Base-by-base conservation (phyloP, 2,797 vertebrate species). In the Lutjanus argentimaculatus region DNA sequence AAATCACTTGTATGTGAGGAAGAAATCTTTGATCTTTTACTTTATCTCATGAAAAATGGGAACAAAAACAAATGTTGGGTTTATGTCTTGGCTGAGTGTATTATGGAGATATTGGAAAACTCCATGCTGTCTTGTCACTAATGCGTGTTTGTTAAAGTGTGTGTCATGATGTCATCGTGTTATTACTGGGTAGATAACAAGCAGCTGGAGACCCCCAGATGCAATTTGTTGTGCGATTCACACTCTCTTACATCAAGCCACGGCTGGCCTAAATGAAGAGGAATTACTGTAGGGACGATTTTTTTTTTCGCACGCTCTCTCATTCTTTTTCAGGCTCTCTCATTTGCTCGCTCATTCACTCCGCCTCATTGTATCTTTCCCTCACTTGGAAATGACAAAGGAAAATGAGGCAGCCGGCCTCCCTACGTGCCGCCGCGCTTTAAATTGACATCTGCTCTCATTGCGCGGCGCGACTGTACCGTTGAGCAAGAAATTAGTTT, bases 371-470 rank as follows among this genome's bases (percentile, higher is more conserved):
- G 87, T 89, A 17, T 89, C 83, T 74, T 79, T 79, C 64, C 64
- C 49, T 79, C 73, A 67, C 81, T 88, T 65, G 62, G 76, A 90
- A 87, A 86, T 86, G 84, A 92, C 85, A 88, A 90, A 91, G 74
- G 78, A 83, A 90, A 91, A 89, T 76, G 85, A 87, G 81, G 76
- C 77, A 79, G 77, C 71, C 52, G 6, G 71, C 58, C 83, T 82
- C 80, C 69, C 72, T 58, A 52, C 36, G 71, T 71, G 57, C 76
- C 53, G 56, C 79, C 69, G 42, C 61, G 13, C 80, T 87, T 83
- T 84, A 90, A 92, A 92, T 91, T 91, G 86, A 89, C 91, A 92
- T 91, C 86, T 91, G 88, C 84, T 90, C 80, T 87, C 61, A 49
- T 79, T 15, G 40, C 12, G 11, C 72, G 4, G 30, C 7, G 56